Evolutionary conservation across 1,140 invertebrate genomes (phyloP).

Genomic region (Drosophila navojoa): DNA sequence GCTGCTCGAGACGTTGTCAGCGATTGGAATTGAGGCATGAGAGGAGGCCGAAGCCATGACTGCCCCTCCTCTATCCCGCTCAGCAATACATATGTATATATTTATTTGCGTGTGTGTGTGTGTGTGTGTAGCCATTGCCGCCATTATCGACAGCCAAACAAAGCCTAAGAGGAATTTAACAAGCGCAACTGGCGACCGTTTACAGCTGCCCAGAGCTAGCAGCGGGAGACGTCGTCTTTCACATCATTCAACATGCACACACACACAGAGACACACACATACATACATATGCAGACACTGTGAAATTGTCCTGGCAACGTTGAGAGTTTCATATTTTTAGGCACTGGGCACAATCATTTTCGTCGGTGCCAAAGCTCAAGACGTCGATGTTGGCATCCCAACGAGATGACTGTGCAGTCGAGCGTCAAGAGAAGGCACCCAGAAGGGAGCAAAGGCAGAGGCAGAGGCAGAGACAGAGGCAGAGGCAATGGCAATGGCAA

Average conservation of each 20-base stretch:
- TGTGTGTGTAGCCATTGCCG: constrained; percentile 51
- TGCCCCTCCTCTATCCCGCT: constrained; percentile 2
- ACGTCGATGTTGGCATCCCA: not conserved
- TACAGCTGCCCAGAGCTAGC: constrained; percentile 46
- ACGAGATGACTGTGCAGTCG: constrained; percentile 10
- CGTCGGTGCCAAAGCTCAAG: constrained; percentile 39
- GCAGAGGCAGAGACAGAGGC: not conserved
- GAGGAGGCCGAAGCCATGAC: constrained; percentile 11
- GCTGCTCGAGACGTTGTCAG: constrained; percentile 22
- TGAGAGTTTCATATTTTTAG: constrained; percentile 48
- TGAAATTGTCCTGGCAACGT: constrained; percentile 56
- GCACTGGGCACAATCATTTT: constrained; percentile 43
- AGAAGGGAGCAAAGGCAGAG: not conserved
- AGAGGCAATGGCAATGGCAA: no score
- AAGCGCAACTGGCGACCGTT: constrained; percentile 56
- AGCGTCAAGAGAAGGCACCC: not conserved
- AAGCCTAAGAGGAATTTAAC: constrained; percentile 76
- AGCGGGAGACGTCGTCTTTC: constrained; percentile 45
- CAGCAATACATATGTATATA: not conserved
- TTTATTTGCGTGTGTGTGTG: constrained; percentile 2
- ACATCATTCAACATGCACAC: constrained; percentile 30
- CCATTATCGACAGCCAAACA: constrained; percentile 78
- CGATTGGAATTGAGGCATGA: constrained; percentile 37
- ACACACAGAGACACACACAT: constrained; percentile 7
- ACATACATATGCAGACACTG: constrained; percentile 26